A percentile compares a stretch with the other conserved stretches of the same genome.
phyloP scores from a whole-genome alignment of 2,113 vertebrate genomes.

The Vidua macroura region DNA sequence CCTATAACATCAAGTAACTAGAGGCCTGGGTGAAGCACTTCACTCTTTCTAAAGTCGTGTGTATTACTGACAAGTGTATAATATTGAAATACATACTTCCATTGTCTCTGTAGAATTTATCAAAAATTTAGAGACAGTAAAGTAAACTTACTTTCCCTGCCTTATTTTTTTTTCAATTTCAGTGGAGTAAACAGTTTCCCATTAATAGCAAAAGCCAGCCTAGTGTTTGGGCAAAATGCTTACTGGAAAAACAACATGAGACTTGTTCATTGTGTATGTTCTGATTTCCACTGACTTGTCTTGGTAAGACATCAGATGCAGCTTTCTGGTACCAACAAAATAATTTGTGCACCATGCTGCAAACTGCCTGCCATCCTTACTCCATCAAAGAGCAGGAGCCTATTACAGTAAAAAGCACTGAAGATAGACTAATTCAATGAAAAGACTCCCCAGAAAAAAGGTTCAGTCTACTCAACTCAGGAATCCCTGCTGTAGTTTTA shows the following conservation, averaged over 20 bases:
- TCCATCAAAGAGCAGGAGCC: not conserved
- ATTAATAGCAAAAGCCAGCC: not conserved
- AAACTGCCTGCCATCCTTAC: not conserved
- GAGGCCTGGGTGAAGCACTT: not conserved
- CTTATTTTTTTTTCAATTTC: not conserved
- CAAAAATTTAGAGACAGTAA: not conserved
- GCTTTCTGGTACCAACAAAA: not conserved
- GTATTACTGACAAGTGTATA: not conserved
- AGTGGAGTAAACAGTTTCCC: not conserved
- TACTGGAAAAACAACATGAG: not conserved
- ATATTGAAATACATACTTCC: not conserved
- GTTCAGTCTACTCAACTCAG: not conserved
- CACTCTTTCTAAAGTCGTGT: not conserved
- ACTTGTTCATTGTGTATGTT: not conserved
- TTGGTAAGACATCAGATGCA: not conserved
- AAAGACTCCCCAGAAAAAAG: not conserved
- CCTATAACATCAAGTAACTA: not conserved
- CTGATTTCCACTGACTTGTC: not conserved
- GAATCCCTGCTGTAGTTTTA: not conserved
- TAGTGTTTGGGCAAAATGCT: not conserved
- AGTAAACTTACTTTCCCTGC: not conserved
- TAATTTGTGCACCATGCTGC: not conserved
- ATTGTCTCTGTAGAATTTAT: not conserved
- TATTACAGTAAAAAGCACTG: not conserved
- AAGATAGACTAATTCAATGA: not conserved